A percentile compares a stretch with the other conserved stretches of the same genome.
Conservation (phyloP, 1,140 invertebrate species). For the Nephotettix cincticeps region DNA sequence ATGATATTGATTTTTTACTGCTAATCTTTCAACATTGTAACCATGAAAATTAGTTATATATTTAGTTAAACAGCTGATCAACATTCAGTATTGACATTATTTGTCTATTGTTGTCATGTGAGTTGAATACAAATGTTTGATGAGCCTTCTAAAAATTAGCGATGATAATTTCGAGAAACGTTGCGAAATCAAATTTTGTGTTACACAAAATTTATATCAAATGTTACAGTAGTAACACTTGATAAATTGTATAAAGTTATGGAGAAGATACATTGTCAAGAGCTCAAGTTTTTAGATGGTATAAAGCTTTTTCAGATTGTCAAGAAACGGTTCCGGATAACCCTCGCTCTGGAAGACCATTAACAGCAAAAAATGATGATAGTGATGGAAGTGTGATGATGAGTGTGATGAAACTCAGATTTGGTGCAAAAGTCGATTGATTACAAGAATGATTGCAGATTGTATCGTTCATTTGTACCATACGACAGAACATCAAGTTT, state of each 20-base stretch:
- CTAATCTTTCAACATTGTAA: too few relatives aligned
- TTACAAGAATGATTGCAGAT: background rate
- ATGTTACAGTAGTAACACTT: background rate
- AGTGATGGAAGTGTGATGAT: background rate
- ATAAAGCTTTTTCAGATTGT: background rate
- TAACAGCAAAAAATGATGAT: background rate
- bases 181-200: too few relatives aligned
- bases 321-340: background rate
- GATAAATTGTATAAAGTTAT: background rate
- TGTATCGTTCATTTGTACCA: background rate
- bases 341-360: background rate
- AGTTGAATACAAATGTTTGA: background rate
- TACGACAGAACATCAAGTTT: background rate
- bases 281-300: background rate
- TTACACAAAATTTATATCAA: background rate
- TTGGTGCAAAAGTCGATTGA: background rate
- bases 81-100: background rate
- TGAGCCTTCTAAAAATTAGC: background rate
- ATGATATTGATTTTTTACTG: too few relatives aligned
- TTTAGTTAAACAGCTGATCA: background rate
- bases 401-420: background rate
- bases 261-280: background rate
- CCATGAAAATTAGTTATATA: too few relatives aligned
- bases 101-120: background rate
- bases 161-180: background rate